These are phyloP conservation scores for Troides helena DNA, from an alignment of 2,888 invertebrate species.

Conservation along the genomic window DNA sequence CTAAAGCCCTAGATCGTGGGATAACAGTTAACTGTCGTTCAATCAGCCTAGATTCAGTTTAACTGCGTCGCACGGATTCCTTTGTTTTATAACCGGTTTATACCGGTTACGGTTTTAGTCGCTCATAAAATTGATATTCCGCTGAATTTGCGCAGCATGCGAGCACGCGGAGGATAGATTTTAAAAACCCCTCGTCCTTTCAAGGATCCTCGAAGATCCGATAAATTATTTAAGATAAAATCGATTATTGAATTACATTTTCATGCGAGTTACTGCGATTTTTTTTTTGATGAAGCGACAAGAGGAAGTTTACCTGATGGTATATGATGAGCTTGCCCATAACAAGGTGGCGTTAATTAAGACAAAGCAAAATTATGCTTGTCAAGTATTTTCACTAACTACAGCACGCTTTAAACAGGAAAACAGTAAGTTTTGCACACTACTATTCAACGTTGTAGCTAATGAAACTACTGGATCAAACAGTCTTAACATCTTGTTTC, in stretches of 20 bases:
- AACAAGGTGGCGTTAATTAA: too few relatives aligned
- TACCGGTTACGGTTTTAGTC: slow-evolving; percentile 31
- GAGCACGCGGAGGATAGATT: not conserved
- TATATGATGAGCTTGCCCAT: too few relatives aligned
- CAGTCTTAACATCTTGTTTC: too few relatives aligned
- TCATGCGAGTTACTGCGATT: too few relatives aligned
- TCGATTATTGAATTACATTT: not conserved
- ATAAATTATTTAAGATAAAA: not conserved
- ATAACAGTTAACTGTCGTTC: slow-evolving; percentile 40
- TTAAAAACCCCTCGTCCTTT: not conserved
- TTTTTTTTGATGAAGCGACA: too few relatives aligned
- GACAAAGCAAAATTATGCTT: too few relatives aligned
- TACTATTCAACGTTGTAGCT: too few relatives aligned
- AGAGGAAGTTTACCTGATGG: too few relatives aligned
- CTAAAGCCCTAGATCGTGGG: slow-evolving; percentile 40
- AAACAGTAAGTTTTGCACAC: too few relatives aligned
- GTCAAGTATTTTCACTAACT: too few relatives aligned
- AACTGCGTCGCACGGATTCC: slow-evolving; percentile 38
- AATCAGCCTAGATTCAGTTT: slow-evolving; percentile 45
- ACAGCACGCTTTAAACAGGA: too few relatives aligned
- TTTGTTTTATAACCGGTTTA: slow-evolving; percentile 39
- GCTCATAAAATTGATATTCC: slow-evolving; percentile 26
- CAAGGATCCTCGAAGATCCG: not conserved
- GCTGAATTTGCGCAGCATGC: slow-evolving; percentile 15
- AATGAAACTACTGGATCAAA: too few relatives aligned